These are phyloP conservation scores for Eupleurogrammus muticus DNA, from an alignment of 2,797 vertebrate genomes.

Conservation along the genomic window DNA sequence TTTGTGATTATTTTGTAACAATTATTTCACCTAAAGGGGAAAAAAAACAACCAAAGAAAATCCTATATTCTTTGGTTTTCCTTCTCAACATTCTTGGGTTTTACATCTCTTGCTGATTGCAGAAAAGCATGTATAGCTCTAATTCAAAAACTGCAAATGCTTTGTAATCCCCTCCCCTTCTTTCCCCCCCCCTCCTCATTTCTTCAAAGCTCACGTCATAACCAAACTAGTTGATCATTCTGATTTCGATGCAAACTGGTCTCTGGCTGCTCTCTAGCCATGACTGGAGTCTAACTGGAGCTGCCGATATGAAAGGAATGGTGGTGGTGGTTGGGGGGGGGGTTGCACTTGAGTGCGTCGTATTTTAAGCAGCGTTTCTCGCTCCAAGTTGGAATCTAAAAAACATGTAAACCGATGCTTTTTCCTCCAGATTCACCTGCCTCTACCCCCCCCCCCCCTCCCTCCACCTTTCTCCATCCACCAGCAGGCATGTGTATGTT, in stretches of 20 bases:
- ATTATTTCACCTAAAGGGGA: too few relatives aligned
- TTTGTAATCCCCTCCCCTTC: neutral
- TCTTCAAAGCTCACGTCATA: neutral
- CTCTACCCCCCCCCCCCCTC: slow-evolving; percentile 53
- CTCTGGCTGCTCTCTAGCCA: neutral
- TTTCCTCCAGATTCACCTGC: slow-evolving; percentile 74
- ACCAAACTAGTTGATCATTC: neutral
- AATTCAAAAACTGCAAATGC: neutral
- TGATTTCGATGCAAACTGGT: slow-evolving; percentile 1
- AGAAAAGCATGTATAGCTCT: neutral
- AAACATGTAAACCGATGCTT: slow-evolving; percentile 59
- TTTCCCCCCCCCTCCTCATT: neutral
- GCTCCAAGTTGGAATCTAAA: slow-evolving; percentile 44
- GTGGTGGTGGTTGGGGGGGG: neutral
- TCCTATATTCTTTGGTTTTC: neutral
- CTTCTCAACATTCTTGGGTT: too few relatives aligned
- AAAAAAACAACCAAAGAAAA: neutral
- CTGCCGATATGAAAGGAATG: slow-evolving; percentile 1
- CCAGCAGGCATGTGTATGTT: slow-evolving; percentile 42
- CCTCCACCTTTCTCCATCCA: slow-evolving; percentile 24
- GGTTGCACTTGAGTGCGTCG: too few relatives aligned
- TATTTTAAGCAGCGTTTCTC: neutral
- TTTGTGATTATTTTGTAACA: slow-evolving; percentile 11
- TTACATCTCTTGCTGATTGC: neutral
- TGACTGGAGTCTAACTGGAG: slow-evolving; percentile 15